These are phyloP conservation scores for Lepidurus arcticus DNA, from an alignment of 1,140 invertebrate species.

Conservation along the genomic window DNA sequence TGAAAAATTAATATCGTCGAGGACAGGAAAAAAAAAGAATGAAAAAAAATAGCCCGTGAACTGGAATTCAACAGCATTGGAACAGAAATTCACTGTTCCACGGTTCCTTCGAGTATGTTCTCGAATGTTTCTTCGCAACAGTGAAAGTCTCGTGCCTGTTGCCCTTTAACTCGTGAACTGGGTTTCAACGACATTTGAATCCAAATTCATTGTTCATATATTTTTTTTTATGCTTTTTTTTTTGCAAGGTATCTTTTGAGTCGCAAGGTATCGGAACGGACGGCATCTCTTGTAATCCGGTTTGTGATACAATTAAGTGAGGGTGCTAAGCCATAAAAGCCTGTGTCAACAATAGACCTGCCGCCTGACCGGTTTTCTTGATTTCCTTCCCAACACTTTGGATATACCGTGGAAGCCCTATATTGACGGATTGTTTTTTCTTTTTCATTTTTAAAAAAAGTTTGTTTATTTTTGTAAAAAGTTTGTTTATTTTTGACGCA, in stretches of 20 bases:
- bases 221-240: not conserved
- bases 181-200: no score
- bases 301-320: slow-evolving; percentile 22
- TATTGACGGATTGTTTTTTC: not conserved
- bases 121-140: no score
- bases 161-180: no score
- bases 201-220: not conserved
- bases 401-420: not conserved
- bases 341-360: slow-evolving; percentile 17
- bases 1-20: no score
- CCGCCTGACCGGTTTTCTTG: slow-evolving; percentile 10
- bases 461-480: not conserved
- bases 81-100: no score
- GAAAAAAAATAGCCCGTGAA: no score
- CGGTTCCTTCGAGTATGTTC: no score
- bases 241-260: not conserved
- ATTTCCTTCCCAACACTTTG: slow-evolving; percentile 13
- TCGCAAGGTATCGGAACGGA: not conserved
- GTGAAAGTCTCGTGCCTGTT: no score
- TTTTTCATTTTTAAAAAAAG: not conserved
- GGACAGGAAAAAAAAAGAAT: no score
- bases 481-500: not conserved
- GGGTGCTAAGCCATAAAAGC: slow-evolving; percentile 21
- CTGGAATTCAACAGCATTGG: no score
- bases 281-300: not conserved